Conservation (phyloP, 2,888 invertebrate species). For the Galerucella nymphaeae region DNA sequence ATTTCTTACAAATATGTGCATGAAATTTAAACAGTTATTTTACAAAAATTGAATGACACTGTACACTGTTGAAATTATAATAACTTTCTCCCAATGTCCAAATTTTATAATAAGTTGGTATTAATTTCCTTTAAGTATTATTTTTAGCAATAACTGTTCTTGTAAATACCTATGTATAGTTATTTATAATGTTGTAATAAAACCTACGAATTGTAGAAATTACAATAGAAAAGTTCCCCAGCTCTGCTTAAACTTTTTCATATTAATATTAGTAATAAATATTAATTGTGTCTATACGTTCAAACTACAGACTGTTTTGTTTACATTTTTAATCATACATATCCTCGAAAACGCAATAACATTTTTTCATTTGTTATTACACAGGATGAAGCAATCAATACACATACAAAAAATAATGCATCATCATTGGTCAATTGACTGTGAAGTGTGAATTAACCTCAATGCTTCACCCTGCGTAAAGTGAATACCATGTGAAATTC, state of each 20-base stretch:
- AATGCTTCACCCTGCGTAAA: background rate
- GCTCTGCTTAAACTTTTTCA: slow-evolving; percentile 50
- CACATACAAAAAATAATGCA: background rate
- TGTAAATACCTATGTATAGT: slow-evolving; percentile 67
- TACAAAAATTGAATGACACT: background rate
- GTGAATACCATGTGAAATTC: slow-evolving; percentile 13
- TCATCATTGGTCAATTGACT: background rate
- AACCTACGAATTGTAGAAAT: slow-evolving; percentile 53
- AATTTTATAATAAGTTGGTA: slow-evolving; percentile 24
- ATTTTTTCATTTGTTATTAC: slow-evolving; percentile 15
- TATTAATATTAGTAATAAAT: slow-evolving; percentile 33
- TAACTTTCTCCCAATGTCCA: slow-evolving; percentile 28
- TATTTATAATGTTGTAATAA: slow-evolving; percentile 61
- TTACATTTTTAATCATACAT: slow-evolving; percentile 54
- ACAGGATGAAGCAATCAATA: background rate
- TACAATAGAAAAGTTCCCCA: slow-evolving; percentile 48
- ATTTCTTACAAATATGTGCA: too few relatives aligned
- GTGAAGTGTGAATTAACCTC: background rate
- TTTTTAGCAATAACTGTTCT: slow-evolving; percentile 52
- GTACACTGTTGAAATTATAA: slow-evolving; percentile 14
- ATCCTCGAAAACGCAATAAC: slow-evolving; percentile 59
- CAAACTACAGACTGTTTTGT: slow-evolving; percentile 31
- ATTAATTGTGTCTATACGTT: slow-evolving; percentile 27
- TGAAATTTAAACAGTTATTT: too few relatives aligned
- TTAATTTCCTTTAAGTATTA: slow-evolving; percentile 26